A percentile compares a stretch with the other conserved stretches of the same genome.
Evolutionary conservation across 2,113 vertebrate genomes (phyloP).

Genomic region (Saimiri boliviensis): DNA sequence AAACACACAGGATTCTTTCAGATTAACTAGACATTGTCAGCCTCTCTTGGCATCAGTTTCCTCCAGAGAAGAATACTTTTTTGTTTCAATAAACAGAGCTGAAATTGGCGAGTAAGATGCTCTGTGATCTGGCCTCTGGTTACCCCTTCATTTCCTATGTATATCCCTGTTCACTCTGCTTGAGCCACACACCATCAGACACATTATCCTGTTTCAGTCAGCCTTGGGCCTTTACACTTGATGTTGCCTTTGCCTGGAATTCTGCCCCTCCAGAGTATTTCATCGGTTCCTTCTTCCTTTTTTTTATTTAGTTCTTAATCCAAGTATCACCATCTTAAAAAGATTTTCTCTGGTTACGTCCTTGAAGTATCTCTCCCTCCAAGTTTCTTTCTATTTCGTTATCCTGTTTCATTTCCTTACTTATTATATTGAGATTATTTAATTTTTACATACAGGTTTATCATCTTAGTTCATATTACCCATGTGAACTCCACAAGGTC

Average conservation of each 20-base stretch:
- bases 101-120: not conserved
- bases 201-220: not conserved
- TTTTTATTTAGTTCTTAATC: not conserved
- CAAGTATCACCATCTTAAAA: not conserved
- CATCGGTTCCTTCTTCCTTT: not conserved
- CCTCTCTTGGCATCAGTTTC: not conserved
- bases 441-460: not conserved
- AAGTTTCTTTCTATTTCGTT: not conserved
- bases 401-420: not conserved
- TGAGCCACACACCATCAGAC: not conserved
- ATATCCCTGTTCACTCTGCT: not conserved
- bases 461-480: not conserved
- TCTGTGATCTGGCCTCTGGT: not conserved
- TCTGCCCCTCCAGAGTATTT: not conserved
- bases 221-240: not conserved
- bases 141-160: not conserved
- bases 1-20: not conserved
- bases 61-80: not conserved
- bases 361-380: not conserved
- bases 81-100: not conserved
- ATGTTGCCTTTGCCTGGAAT: not conserved
- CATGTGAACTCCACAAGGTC: not conserved
- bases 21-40: not conserved
- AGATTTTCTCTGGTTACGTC: not conserved
- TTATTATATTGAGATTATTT: not conserved